These are phyloP conservation scores for Dromaius novaehollandiae DNA, from an alignment of 2,113 vertebrate genomes.

Conservation along the genomic window DNA sequence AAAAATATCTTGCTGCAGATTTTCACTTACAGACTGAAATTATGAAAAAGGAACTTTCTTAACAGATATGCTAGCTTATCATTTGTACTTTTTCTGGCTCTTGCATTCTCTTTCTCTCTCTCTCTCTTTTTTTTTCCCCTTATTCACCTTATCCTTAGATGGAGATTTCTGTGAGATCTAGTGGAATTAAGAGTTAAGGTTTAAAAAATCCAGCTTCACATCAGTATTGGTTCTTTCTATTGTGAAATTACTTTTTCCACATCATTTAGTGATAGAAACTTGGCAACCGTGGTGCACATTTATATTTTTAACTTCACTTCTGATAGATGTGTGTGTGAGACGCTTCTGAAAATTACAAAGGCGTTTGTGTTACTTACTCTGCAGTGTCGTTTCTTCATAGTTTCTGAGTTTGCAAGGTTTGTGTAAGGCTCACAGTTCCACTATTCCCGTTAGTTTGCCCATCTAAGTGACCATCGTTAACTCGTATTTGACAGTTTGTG, in stretches of 20 bases:
- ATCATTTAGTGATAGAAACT: slow-evolving; percentile 30
- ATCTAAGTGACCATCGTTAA: no score
- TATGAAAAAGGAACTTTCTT: neutral
- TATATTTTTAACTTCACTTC: slow-evolving; percentile 7
- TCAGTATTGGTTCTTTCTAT: slow-evolving; percentile 4
- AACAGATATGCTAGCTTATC: neutral
- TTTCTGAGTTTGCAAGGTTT: neutral
- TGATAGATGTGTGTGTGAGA: neutral
- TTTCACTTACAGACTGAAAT: neutral
- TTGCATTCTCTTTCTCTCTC: neutral
- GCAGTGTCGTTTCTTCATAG: neutral
- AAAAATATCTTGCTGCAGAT: neutral
- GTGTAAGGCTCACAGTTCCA: no score
- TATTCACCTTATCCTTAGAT: neutral
- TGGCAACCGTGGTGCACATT: neutral
- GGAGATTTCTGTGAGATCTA: neutral
- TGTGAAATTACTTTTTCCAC: slow-evolving; percentile 54
- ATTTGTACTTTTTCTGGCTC: neutral
- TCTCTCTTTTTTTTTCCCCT: neutral
- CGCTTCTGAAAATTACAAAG: neutral
- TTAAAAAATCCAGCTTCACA: neutral
- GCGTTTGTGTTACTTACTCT: neutral
- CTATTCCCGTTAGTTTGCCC: no score
- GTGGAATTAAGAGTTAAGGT: neutral
- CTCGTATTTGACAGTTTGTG: neutral